Conservation (phyloP, 2,113 vertebrate species). For the Accipiter cooperii region DNA sequence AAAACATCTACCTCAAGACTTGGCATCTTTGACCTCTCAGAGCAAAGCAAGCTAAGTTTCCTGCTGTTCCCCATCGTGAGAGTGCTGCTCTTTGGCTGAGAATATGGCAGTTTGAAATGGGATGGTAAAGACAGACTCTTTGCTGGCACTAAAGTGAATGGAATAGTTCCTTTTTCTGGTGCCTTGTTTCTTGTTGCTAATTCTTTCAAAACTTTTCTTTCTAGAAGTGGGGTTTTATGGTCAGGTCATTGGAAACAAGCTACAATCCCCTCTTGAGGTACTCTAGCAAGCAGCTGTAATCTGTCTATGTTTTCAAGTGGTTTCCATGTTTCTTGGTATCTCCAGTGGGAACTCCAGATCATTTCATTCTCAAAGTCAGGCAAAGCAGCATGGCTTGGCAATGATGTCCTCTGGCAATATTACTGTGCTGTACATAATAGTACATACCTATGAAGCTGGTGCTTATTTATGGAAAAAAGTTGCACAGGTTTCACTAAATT, state of each 20-base stretch:
- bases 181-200: background rate
- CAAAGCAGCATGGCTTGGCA: background rate
- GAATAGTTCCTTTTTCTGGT: background rate
- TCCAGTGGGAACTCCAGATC: background rate
- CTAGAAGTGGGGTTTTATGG: background rate
- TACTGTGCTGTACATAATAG: rapidly evolving
- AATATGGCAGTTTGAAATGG: background rate
- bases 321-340: background rate
- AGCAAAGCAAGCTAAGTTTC: background rate
- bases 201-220: background rate
- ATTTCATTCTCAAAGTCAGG: background rate
- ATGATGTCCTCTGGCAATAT: background rate
- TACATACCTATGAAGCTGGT: background rate
- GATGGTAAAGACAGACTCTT: background rate
- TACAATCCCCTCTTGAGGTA: background rate
- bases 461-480: background rate
- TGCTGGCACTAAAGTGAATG: background rate
- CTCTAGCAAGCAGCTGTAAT: background rate
- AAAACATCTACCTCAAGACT: background rate
- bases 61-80: background rate
- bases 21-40: background rate
- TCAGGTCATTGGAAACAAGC: background rate
- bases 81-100: background rate
- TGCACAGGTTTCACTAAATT: background rate
- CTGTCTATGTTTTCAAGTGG: background rate